These are phyloP conservation scores for Rutpela maculata DNA, from an alignment of 2,888 invertebrate species.

Conservation along the genomic window DNA sequence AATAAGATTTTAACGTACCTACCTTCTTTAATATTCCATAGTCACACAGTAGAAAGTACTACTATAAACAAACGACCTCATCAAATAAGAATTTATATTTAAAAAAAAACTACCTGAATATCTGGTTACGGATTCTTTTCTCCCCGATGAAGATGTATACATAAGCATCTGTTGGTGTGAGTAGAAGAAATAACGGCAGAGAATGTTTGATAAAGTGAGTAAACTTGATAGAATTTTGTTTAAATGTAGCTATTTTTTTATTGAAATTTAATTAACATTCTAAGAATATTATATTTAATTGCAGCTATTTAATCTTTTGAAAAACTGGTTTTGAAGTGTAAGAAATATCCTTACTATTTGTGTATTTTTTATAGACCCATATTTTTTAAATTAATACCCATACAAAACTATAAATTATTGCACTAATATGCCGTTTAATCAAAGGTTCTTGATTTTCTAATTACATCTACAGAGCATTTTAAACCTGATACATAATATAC, in stretches of 20 bases:
- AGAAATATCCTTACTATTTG: background rate
- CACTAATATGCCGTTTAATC: background rate
- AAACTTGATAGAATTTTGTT: background rate
- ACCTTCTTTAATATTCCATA: too few species aligned
- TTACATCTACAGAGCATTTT: background rate
- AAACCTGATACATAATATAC: background rate
- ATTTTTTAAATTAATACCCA: background rate
- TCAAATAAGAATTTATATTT: background rate
- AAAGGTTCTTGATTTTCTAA: background rate
- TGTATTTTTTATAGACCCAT: background rate
- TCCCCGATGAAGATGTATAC: background rate
- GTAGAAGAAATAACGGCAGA: background rate
- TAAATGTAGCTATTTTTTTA: constrained; percentile 1
- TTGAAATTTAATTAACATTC: constrained; percentile 14
- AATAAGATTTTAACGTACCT: too few species aligned
- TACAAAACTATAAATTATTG: constrained; percentile 7
- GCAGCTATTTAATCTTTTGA: constrained; percentile 14
- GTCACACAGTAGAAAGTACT: too few species aligned
- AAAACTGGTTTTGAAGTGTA: constrained; percentile 13
- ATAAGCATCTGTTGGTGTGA: background rate
- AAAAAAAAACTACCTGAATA: background rate
- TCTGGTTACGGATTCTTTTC: background rate
- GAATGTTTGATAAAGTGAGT: constrained; percentile 7
- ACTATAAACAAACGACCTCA: too few species aligned
- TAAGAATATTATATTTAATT: constrained; percentile 10